Evolutionary conservation across 1,140 invertebrate species (phyloP), one percentile per base, ranked within the genome.

Genomic region (Panulirus ornatus): DNA sequence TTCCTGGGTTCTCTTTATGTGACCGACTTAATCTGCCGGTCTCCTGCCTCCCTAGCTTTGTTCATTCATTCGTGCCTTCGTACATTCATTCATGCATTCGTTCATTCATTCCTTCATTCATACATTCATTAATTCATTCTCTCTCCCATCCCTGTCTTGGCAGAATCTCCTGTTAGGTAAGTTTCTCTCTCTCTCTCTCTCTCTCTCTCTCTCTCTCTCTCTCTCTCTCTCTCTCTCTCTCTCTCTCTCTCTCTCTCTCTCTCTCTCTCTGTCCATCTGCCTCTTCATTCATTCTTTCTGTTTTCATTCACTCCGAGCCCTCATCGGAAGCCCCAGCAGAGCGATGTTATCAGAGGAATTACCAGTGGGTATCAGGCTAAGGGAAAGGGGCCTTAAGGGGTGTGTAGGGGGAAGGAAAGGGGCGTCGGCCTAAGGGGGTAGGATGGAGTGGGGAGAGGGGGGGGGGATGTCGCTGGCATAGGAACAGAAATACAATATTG

Each of bases 131-230:
- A 27, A 8, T 22, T 70, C 22, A 6, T n/a, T 22, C 66, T 70
- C 66, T 70, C 66, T 27, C n/a, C 22, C n/a, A n/a, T 70, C n/a
- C 36, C 66, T 70, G 11, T 70, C 66, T 27, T 34, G 27, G 27
- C 36, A n/a, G 22, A 30, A n/a, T 70, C 66, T 70, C 66, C n/a
- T n/a, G 27, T n/a, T 27, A n/a, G n/a, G n/a, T n/a, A n/a, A n/a
- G n/a, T n/a, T n/a, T n/a, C n/a, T n/a, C n/a, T n/a, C n/a, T n/a
- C n/a, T 70, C 66, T 70, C 66, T 27, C n/a, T 27, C n/a, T 27
- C 66, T 70, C n/a, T 70, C n/a, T 27, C n/a, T 27, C 66, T 70
- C n/a, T 70, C 66, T 70, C n/a, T 70, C 66, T 27, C 66, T 70
- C 66, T 70, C 66, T 58, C 36, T 34, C 36, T 34, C 36, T 34